phyloP scores from a whole-genome alignment of 2,113 vertebrate species.

The Porphyrio hochstetteri region DNA sequence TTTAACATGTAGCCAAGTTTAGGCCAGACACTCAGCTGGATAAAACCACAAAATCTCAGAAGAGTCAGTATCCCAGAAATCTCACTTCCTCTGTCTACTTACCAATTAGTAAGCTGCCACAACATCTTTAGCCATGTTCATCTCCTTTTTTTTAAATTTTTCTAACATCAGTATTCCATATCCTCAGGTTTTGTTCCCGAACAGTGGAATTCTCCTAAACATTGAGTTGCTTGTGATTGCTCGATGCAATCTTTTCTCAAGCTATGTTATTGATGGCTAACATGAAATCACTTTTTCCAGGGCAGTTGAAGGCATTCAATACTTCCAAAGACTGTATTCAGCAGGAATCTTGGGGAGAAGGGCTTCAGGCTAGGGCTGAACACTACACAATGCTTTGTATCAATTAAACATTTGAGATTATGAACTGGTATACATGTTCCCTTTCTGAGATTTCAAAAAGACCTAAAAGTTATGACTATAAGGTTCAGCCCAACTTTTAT shows the following conservation, averaged over 20 bases:
- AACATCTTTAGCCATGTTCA: not conserved
- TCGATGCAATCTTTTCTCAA: not conserved
- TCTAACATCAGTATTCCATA: not conserved
- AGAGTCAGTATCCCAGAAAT: conserved; percentile 24
- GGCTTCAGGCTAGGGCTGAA: not conserved
- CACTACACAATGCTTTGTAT: not conserved
- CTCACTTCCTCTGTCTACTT: not conserved
- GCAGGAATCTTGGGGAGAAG: not conserved
- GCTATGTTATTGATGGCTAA: not conserved
- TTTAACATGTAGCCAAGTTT: conserved; percentile 13
- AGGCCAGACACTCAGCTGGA: conserved; percentile 21
- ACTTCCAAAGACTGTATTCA: not conserved
- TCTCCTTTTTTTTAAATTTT: not conserved
- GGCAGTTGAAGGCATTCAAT: not conserved
- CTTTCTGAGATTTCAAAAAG: not conserved
- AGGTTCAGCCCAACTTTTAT: not conserved
- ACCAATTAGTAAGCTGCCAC: not conserved
- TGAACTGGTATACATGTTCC: not conserved
- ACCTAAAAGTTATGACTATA: not conserved
- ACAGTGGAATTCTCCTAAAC: not conserved
- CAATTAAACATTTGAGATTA: not conserved
- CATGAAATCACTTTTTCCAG: not conserved
- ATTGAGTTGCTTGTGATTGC: not conserved
- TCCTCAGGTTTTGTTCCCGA: not conserved
- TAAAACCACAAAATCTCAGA: conserved; percentile 38